Evolutionary conservation across 2,113 vertebrate species (phyloP).

Genomic region (Pleuronectes platessa): DNA sequence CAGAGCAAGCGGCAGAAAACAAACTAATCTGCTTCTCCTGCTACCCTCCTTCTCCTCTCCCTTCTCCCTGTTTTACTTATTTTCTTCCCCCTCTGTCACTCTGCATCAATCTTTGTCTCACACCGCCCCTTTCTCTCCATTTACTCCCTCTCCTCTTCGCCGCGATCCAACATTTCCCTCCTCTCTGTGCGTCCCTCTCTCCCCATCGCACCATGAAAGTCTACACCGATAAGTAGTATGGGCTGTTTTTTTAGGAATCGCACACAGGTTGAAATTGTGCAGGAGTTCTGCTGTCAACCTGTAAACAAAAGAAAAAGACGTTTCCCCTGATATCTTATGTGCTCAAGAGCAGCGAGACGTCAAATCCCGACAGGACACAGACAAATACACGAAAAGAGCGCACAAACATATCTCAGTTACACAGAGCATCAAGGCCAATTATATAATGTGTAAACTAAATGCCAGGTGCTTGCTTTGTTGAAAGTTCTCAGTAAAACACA

Average conservation of each 20-base stretch:
- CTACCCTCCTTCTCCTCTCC: conserved; percentile 16
- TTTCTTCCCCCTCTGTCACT: conserved; percentile 49
- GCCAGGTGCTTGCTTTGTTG: conserved; percentile 31
- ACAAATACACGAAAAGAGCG: too few relatives aligned
- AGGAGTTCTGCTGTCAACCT: conserved; percentile 21
- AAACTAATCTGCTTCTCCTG: conserved; percentile 69
- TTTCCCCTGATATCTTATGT: too few relatives aligned
- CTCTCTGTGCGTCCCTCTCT: conserved; percentile 8
- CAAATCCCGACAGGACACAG: too few relatives aligned
- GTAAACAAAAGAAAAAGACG: background rate
- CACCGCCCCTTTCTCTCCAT: conserved; percentile 19
- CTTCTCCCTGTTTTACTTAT: conserved; percentile 36
- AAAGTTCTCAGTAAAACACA: conserved; percentile 13
- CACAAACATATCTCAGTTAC: background rate
- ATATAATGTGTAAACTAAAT: background rate
- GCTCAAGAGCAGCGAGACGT: too few relatives aligned
- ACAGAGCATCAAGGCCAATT: conserved; percentile 36
- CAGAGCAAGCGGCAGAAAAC: conserved; percentile 63
- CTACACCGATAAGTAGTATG: conserved; percentile 17
- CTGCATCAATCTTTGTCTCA: conserved; percentile 55
- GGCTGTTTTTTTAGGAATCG: background rate
- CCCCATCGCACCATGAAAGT: background rate
- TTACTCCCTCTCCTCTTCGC: conserved; percentile 9
- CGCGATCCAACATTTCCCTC: conserved; percentile 1
- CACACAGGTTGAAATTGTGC: conserved; percentile 1